These are phyloP conservation scores for Agrypnus murinus DNA, from an alignment of 2,888 invertebrate species.

Conservation along the genomic window DNA sequence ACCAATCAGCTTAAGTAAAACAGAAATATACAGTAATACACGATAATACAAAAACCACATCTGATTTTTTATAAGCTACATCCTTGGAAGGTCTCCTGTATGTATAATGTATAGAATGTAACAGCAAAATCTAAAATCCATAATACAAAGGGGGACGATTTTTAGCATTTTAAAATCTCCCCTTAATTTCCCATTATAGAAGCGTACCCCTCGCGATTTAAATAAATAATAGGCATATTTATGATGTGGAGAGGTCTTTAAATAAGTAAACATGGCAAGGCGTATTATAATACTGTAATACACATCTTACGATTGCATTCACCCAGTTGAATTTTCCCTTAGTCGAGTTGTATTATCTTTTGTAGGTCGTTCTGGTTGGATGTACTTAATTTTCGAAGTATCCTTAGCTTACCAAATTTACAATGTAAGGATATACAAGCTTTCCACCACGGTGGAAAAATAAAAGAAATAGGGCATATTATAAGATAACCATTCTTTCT, in stretches of 20 bases:
- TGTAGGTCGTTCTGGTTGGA: constrained; percentile 11
- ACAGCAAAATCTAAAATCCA: constrained; percentile 51
- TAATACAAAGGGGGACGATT: constrained; percentile 53
- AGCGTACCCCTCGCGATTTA: constrained; percentile 64
- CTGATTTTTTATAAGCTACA: constrained; percentile 45
- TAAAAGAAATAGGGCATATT: no score
- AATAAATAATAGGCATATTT: constrained; percentile 67
- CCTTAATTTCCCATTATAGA: constrained; percentile 54
- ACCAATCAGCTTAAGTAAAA: constrained; percentile 45
- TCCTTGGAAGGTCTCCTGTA: constrained; percentile 25
- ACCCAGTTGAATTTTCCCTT: constrained; percentile 37
- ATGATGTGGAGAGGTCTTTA: constrained; percentile 64
- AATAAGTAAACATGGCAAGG: constrained; percentile 61
- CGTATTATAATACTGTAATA: constrained; percentile 57
- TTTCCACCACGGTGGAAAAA: constrained; percentile 23
- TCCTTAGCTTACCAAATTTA: constrained; percentile 29
- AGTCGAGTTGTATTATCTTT: background rate
- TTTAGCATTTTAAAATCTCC: constrained; percentile 54
- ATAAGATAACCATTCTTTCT: no score
- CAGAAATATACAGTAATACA: constrained; percentile 41
- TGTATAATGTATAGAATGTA: constrained; percentile 38
- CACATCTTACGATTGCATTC: constrained; percentile 54
- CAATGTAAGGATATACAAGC: background rate
- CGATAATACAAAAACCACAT: constrained; percentile 46
- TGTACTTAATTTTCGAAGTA: constrained; percentile 35